Conservation (phyloP, 2,797 vertebrate species). For the Pseudochaenichthys georgianus region DNA sequence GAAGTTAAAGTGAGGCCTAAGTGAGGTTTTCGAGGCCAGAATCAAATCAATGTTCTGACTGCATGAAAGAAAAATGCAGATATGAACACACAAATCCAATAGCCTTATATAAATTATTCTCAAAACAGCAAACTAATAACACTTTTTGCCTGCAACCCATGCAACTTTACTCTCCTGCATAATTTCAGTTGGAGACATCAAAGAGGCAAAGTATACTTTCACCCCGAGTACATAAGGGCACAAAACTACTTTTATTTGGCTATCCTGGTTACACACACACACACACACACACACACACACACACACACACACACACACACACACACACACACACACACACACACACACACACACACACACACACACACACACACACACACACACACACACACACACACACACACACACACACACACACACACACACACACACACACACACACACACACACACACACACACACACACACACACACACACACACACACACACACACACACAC, state of each 20-base stretch:
- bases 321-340: too few relatives aligned
- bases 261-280: background rate
- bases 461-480: too few relatives aligned
- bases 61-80: background rate
- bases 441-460: background rate
- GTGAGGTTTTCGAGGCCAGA: background rate
- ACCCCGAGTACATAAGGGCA: constrained; percentile 44
- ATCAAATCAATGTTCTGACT: background rate
- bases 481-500: background rate
- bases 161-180: background rate
- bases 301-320: too few relatives aligned
- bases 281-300: too few relatives aligned
- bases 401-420: too few relatives aligned
- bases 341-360: too few relatives aligned
- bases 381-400: too few relatives aligned
- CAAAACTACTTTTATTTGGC: constrained; percentile 41
- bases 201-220: constrained; percentile 30
- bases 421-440: too few relatives aligned
- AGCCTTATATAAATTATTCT: background rate
- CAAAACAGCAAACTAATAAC: background rate
- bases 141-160: background rate
- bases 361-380: too few relatives aligned
- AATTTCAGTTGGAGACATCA: constrained; percentile 21
- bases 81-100: background rate
- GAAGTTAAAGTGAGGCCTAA: background rate